These are phyloP conservation scores for Eira barbara DNA, from an alignment of 2,113 vertebrate species.

Conservation along the genomic window DNA sequence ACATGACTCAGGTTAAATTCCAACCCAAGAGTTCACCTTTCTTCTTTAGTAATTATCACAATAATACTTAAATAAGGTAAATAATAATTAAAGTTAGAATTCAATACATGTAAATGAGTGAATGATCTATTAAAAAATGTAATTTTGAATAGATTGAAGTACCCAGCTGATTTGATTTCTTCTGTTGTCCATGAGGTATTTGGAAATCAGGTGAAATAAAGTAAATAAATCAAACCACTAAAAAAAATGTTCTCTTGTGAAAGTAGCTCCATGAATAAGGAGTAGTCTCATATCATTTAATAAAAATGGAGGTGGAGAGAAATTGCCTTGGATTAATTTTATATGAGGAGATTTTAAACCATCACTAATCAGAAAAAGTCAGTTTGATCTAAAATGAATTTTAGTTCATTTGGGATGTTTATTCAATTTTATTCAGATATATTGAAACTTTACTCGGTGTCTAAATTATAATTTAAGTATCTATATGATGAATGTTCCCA, in stretches of 20 bases:
- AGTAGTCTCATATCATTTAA: conserved; percentile 45
- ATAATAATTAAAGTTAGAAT: conserved; percentile 18
- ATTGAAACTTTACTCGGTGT: conserved; percentile 53
- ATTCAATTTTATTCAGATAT: conserved; percentile 70
- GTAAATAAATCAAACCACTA: neutral
- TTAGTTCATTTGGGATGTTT: conserved; percentile 62
- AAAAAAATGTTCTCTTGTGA: neutral
- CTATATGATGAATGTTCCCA: conserved; percentile 49
- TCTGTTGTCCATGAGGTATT: neutral
- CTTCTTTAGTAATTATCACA: neutral
- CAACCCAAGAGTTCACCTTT: neutral
- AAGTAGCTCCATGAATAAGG: neutral
- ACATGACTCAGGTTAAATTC: neutral
- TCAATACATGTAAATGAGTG: neutral
- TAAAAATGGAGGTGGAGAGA: neutral
- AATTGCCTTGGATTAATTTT: conserved; percentile 58
- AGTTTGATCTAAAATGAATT: conserved; percentile 56
- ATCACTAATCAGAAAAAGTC: conserved; percentile 53
- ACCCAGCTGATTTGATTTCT: neutral
- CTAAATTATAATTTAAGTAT: conserved; percentile 67
- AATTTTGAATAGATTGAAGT: neutral
- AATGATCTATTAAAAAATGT: neutral
- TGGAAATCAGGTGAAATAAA: conserved; percentile 7
- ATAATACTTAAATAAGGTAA: neutral
- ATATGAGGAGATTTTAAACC: neutral